Percentiles rank a stretch among this genome's conserved stretches.
These are phyloP conservation scores for Lepus oiostolus DNA, from an alignment of 2,797 vertebrate genomes.

Conservation along the genomic window DNA sequence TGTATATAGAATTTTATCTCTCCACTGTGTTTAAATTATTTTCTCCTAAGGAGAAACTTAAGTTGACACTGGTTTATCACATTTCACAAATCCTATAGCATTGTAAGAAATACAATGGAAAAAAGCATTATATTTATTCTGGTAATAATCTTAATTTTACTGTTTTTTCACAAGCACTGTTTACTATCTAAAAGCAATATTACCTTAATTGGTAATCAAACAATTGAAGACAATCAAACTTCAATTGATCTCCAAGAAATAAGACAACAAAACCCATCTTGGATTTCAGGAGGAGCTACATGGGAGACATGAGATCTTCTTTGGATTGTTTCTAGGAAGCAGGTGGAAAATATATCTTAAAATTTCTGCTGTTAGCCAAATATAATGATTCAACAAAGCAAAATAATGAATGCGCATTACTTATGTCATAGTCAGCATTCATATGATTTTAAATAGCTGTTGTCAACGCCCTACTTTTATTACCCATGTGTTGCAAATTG, in stretches of 20 bases:
- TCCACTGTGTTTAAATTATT: slow-evolving; percentile 29
- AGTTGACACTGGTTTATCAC: not conserved
- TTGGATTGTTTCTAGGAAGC: not conserved
- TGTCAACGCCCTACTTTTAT: slow-evolving; percentile 34
- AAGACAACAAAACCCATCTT: not conserved
- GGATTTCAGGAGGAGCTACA: not conserved
- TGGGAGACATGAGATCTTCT: not conserved
- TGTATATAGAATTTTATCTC: slow-evolving; percentile 30
- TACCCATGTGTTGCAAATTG: not conserved
- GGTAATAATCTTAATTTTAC: slow-evolving; percentile 18
- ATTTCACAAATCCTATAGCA: slow-evolving; percentile 9
- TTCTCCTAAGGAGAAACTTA: slow-evolving; percentile 22
- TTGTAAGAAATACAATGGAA: not conserved
- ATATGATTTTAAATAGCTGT: slow-evolving; percentile 27
- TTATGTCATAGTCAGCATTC: not conserved
- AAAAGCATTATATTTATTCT: slow-evolving; percentile 47
- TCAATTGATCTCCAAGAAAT: not conserved
- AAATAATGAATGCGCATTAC: not conserved
- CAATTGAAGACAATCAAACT: not conserved
- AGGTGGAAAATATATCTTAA: not conserved
- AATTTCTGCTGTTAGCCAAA: slow-evolving; percentile 49
- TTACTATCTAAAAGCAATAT: slow-evolving; percentile 19
- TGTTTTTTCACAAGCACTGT: not conserved
- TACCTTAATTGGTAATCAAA: too few species aligned
- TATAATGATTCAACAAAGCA: slow-evolving; percentile 6